These are phyloP conservation scores for Agriotes lineatus DNA, from an alignment of 2,888 invertebrate species.

Conservation along the genomic window DNA sequence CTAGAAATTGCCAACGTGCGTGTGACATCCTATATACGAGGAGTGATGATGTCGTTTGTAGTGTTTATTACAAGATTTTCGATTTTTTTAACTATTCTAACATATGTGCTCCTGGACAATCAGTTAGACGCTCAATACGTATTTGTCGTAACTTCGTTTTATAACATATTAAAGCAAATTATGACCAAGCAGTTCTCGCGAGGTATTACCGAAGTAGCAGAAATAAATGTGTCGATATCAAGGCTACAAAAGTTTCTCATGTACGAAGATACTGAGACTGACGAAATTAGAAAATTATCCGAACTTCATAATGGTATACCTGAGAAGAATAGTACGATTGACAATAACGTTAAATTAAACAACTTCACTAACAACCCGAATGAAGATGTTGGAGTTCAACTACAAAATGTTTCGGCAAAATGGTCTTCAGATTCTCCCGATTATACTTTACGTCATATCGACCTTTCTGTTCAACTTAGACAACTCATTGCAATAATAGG, in stretches of 20 bases:
- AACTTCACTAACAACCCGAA: too few relatives aligned
- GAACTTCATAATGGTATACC: too few relatives aligned
- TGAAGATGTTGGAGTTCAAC: conserved; percentile 17
- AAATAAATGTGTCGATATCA: conserved; percentile 79
- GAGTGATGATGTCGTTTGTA: conserved; percentile 80
- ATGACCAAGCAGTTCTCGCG: conserved; percentile 92
- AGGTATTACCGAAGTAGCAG: conserved; percentile 82
- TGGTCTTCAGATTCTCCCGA: background rate
- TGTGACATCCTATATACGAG: conserved; percentile 79
- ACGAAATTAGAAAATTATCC: too few relatives aligned
- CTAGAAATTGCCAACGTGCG: conserved; percentile 78
- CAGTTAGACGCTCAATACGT: conserved; percentile 83
- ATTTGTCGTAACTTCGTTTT: conserved; percentile 88
- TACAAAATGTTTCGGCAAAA: background rate
- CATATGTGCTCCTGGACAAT: conserved; percentile 77
- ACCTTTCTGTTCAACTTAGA: conserved; percentile 61
- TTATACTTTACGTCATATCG: conserved; percentile 62
- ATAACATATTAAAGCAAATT: conserved; percentile 85
- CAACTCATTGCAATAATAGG: conserved; percentile 69
- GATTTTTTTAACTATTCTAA: conserved; percentile 83
- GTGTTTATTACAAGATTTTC: conserved; percentile 89
- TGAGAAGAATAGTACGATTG: too few relatives aligned
- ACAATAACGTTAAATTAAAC: too few relatives aligned
- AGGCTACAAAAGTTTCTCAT: conserved; percentile 73
- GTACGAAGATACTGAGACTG: conserved; percentile 62